Conservation (phyloP, 2,888 invertebrate genomes). For the Podotricha telesiphe region DNA sequence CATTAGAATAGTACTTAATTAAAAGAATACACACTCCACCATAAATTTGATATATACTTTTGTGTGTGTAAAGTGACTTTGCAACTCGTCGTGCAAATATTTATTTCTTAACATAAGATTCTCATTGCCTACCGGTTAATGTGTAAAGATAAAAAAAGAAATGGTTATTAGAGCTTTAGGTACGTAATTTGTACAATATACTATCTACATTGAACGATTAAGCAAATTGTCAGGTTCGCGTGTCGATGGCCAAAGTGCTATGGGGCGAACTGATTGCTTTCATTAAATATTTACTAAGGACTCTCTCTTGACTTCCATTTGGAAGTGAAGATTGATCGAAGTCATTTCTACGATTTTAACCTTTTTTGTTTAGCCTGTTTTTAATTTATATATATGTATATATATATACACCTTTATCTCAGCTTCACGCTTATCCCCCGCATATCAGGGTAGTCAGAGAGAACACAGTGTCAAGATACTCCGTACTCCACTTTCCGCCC, state of each 20-base stretch:
- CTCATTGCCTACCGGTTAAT: too few relatives aligned
- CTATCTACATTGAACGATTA: constrained; percentile 21
- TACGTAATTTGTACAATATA: background rate
- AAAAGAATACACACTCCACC: too few relatives aligned
- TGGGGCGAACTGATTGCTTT: constrained; percentile 42
- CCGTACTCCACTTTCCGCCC: too few relatives aligned
- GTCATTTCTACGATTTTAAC: constrained; percentile 1
- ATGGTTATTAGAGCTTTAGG: background rate
- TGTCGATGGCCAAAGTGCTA: constrained; percentile 32
- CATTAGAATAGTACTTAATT: too few relatives aligned
- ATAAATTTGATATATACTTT: too few relatives aligned
- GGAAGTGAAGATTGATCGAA: constrained; percentile 21
- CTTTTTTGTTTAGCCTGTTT: background rate
- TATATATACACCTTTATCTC: too few relatives aligned
- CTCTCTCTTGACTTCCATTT: constrained; percentile 36
- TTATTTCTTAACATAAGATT: too few relatives aligned
- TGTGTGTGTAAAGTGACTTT: too few relatives aligned
- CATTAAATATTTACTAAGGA: constrained; percentile 44
- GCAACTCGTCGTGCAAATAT: too few relatives aligned
- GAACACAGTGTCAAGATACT: too few relatives aligned
- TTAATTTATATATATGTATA: background rate
- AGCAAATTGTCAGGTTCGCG: constrained; percentile 33
- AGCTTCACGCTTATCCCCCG: too few relatives aligned
- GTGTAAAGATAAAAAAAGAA: background rate
- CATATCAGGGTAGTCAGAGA: too few relatives aligned